These are phyloP conservation scores for Acholoe squamosa DNA, from an alignment of 2,888 invertebrate genomes.

Conservation along the genomic window DNA sequence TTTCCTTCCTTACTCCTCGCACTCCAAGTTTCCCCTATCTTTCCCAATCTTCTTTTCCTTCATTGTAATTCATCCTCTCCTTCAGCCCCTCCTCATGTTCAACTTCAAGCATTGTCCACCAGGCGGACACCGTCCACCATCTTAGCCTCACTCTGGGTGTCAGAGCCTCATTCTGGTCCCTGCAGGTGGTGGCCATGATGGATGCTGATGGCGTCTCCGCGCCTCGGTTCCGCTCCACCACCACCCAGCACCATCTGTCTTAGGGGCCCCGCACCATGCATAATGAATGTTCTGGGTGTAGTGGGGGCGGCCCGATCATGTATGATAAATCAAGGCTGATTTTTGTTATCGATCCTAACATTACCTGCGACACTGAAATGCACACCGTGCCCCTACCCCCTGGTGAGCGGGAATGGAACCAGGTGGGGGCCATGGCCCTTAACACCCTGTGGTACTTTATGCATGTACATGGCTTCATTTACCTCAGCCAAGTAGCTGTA, in stretches of 20 bases:
- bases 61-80: neutral
- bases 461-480: too few relatives aligned
- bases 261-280: slow-evolving; percentile 52
- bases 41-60: neutral
- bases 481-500: too few relatives aligned
- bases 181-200: slow-evolving; percentile 32
- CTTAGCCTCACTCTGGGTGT: slow-evolving; percentile 47
- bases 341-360: slow-evolving; percentile 47
- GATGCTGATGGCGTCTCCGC: slow-evolving; percentile 32
- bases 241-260: slow-evolving; percentile 40
- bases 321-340: slow-evolving; percentile 41
- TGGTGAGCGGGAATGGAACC: neutral
- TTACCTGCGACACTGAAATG: slow-evolving; percentile 46
- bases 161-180: neutral
- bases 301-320: slow-evolving; percentile 21
- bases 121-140: slow-evolving; percentile 1
- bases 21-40: slow-evolving; percentile 4
- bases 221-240: slow-evolving; percentile 45
- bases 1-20: neutral
- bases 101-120: too few relatives aligned
- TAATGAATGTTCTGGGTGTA: neutral
- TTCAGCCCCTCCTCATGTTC: neutral
- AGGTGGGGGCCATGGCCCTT: slow-evolving; percentile 34
- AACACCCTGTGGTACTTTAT: neutral
- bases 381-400: neutral